Base-by-base conservation (phyloP, 1,140 invertebrate species). In the Hermatobates lingyangjiaoensis region DNA sequence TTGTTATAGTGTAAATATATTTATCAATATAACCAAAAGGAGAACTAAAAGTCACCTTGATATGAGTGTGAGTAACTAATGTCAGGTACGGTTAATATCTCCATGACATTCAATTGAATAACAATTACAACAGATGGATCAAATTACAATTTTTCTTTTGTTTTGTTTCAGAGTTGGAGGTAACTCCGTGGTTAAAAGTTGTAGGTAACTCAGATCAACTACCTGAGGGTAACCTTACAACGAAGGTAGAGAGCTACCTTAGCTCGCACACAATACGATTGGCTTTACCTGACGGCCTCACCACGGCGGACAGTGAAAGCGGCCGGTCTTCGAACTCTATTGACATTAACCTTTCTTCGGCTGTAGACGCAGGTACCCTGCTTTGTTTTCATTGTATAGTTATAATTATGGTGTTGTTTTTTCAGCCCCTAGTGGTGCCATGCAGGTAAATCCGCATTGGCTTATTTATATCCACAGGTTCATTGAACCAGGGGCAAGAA, bases 191-290 rank as follows among this genome's bases (percentile, higher is more conserved):
- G 28, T 34, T 34, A 15, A 34, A 15, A 15, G 15, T 34, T 7
- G 28, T 34, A 7, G 28, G 28, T 34, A 7, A 34, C 7, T 7
- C 15, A 15, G 7, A 34, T 34, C 28, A 7, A 34, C 7, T 34
- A 7, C 28, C 7, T 7, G 7, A 7, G 28, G 7, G 7, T 7
- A 15, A 34, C 15, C 15, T 34, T 7, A 34, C 7, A 15, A 15
- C 28, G 7, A 34, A 34, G 15, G 15, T 54, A 5, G 49, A 51
- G 20, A 39, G 38, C 42, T 54, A 50, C 26, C 15, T 54, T 14
- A 27, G 40, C 14, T 45, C 49, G 15, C 23, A 42, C 14, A 39
- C 25, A 15, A 7, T 54, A 10, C 46, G 49, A 28, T 24, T 54
- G 18, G 18, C 42, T 7, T 45, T 54, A 26, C 54, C 54, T 3